Conservation (phyloP, 2,888 invertebrate species). For the Seladonia tumulorum region DNA sequence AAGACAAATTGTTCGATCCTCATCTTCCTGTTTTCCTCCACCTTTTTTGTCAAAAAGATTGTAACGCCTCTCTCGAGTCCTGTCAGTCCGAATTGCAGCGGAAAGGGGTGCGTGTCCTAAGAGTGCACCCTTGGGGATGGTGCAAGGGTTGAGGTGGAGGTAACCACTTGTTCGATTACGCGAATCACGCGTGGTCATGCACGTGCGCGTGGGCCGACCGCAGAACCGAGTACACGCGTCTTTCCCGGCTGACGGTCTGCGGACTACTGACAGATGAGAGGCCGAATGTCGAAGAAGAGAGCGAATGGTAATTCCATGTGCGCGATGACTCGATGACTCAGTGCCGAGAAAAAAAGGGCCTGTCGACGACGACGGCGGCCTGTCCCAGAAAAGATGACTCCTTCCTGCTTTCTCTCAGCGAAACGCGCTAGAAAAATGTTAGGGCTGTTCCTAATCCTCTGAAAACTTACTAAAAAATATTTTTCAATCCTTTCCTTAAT, state of each 20-base stretch:
- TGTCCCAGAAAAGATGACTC: conserved; percentile 39
- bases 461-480: too few relatives aligned
- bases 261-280: conserved; percentile 71
- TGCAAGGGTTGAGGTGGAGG: not conserved
- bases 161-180: conserved; percentile 33
- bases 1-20: not conserved
- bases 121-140: not conserved
- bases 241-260: conserved; percentile 67
- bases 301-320: conserved; percentile 58
- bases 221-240: conserved; percentile 46
- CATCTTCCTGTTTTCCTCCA: not conserved
- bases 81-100: not conserved
- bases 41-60: not conserved
- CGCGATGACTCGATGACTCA: conserved; percentile 65
- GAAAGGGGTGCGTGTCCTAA: not conserved
- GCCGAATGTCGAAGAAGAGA: conserved; percentile 51
- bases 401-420: not conserved
- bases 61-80: not conserved
- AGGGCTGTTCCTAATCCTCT: not conserved
- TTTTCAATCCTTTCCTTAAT: too few relatives aligned
- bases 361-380: not conserved
- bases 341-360: conserved; percentile 44
- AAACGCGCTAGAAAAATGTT: not conserved
- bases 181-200: conserved; percentile 20
- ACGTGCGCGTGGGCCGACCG: conserved; percentile 48